These are phyloP conservation scores for Eriosoma lanigerum DNA, from an alignment of 1,140 invertebrate genomes.

Conservation along the genomic window DNA sequence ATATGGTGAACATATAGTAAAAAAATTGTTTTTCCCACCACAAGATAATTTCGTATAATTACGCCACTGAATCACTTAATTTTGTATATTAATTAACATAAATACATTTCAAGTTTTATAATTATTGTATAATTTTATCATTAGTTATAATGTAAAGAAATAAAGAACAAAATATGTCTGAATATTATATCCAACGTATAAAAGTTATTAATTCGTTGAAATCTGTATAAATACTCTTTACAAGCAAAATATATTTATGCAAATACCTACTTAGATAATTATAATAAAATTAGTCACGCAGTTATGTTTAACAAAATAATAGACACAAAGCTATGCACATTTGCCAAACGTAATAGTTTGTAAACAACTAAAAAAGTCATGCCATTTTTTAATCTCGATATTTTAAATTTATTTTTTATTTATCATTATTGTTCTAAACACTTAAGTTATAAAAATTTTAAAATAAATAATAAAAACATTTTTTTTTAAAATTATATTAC, in stretches of 20 bases:
- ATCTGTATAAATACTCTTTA: not conserved
- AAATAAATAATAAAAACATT: too few species aligned
- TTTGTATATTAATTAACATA: too few species aligned
- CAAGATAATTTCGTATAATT: too few species aligned
- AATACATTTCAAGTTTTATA: too few species aligned
- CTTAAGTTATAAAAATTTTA: too few species aligned
- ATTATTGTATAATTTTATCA: not conserved
- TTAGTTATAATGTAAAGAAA: not conserved
- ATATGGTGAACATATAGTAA: too few species aligned
- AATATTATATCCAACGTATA: not conserved
- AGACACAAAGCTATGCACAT: not conserved
- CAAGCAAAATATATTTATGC: not conserved
- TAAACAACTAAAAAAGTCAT: not conserved
- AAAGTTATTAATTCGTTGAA: not conserved
- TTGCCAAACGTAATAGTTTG: constrained; percentile 27
- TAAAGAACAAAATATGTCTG: not conserved
- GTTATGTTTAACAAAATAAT: constrained; percentile 2
- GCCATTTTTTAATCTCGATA: not conserved
- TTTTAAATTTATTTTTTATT: not conserved
- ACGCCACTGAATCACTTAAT: too few species aligned
- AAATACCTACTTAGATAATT: not conserved
- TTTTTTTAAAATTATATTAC: not conserved
- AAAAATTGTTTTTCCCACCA: too few species aligned
- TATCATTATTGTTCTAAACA: not conserved
- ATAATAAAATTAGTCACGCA: constrained; percentile 19